phyloP scores from a whole-genome alignment of 2,113 vertebrate species.

The Argyrosomus japonicus region DNA sequence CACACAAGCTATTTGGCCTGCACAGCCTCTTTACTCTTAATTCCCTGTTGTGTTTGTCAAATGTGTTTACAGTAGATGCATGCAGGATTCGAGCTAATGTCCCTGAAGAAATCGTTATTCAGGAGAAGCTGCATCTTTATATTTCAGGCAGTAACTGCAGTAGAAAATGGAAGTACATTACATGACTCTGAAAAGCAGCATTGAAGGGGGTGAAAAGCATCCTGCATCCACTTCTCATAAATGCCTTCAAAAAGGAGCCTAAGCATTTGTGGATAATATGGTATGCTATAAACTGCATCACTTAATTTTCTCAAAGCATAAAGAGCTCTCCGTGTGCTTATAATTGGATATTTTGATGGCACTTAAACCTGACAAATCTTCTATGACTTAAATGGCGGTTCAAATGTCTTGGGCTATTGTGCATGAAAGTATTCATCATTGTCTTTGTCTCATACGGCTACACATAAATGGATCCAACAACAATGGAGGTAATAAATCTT shows the following conservation, averaged over 20 bases:
- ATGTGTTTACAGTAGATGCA: slow-evolving; percentile 26
- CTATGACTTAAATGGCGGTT: not conserved
- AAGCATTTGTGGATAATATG: not conserved
- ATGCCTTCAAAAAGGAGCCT: not conserved
- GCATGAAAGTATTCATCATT: not conserved
- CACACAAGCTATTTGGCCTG: not conserved
- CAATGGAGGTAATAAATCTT: not conserved
- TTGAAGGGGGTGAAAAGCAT: not conserved
- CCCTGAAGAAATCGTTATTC: slow-evolving; percentile 48
- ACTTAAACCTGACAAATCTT: not conserved
- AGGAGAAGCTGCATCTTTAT: slow-evolving; percentile 30
- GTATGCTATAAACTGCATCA: not conserved
- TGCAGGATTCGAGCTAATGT: not conserved
- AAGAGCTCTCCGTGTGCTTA: not conserved
- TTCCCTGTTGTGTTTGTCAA: slow-evolving; percentile 31
- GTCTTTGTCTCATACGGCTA: slow-evolving; percentile 1
- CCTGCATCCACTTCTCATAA: not conserved
- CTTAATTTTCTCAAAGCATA: not conserved
- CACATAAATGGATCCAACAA: not conserved
- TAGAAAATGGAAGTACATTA: not conserved
- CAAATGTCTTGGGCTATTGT: not conserved
- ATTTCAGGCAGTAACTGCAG: slow-evolving; percentile 15
- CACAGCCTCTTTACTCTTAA: slow-evolving; percentile 5
- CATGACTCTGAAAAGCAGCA: slow-evolving; percentile 13
- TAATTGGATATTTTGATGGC: not conserved